These are phyloP conservation scores for Acrocephalus arundinaceus DNA, from an alignment of 2,113 vertebrate genomes.

Conservation along the genomic window DNA sequence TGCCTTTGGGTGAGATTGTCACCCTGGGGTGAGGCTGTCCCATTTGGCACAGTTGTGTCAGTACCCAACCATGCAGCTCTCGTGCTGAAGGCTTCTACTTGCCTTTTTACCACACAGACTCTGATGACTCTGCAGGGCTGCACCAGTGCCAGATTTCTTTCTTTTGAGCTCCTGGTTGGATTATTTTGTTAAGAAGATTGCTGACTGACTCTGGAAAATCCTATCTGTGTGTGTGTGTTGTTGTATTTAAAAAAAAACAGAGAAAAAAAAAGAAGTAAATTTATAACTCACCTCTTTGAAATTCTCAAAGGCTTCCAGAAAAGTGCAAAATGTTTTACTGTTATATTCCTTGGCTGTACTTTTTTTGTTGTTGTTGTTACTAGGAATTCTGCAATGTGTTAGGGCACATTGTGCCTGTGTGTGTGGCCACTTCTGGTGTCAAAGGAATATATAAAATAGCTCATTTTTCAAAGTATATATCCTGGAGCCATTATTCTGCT, in stretches of 20 bases:
- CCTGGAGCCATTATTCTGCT: neutral
- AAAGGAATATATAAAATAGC: neutral
- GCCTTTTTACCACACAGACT: neutral
- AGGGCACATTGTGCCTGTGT: neutral
- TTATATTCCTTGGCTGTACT: neutral
- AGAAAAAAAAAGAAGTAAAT: neutral
- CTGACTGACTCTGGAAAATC: neutral
- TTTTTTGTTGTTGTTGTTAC: neutral
- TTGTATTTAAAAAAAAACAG: neutral
- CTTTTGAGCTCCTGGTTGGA: neutral
- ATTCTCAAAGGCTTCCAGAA: neutral
- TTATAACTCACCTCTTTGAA: neutral
- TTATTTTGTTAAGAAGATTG: neutral
- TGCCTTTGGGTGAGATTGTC: neutral
- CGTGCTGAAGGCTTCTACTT: neutral
- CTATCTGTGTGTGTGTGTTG: neutral
- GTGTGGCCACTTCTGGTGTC: neutral
- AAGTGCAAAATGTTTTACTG: neutral
- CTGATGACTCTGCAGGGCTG: neutral
- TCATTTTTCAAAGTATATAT: neutral
- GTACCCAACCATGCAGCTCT: neutral
- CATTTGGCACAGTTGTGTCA: neutral
- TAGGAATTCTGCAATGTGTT: neutral
- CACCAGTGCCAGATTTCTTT: neutral
- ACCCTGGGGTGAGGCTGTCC: neutral